Conservation (phyloP, 2,113 vertebrate species). For the Stigmatopora argus region DNA sequence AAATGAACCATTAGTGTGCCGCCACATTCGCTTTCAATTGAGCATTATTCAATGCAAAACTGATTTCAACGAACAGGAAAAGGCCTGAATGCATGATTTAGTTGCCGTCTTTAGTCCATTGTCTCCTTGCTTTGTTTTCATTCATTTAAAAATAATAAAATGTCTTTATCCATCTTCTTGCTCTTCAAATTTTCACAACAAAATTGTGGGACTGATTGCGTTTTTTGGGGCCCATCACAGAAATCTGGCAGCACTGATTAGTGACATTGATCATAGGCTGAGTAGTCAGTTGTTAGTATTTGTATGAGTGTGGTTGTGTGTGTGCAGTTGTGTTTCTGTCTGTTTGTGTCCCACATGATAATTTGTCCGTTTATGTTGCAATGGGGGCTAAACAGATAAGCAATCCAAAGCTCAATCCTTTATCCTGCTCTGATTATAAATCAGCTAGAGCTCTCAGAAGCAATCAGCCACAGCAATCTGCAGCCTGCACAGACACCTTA, state of each 20-base stretch:
- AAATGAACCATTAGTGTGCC: too few relatives aligned
- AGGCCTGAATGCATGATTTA: not conserved
- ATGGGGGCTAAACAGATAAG: conserved; percentile 66
- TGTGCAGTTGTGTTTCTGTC: conserved; percentile 11
- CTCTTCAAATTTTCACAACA: conserved; percentile 27
- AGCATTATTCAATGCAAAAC: not conserved
- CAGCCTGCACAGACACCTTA: conserved; percentile 67
- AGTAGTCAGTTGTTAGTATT: conserved; percentile 7
- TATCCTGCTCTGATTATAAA: conserved; percentile 71
- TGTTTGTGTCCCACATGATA: conserved; percentile 58
- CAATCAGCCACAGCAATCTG: conserved; percentile 70
- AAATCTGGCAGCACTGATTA: conserved; percentile 35
- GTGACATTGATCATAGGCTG: conserved; percentile 22
- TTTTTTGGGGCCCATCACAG: conserved; percentile 35
- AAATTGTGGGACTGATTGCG: conserved; percentile 53
- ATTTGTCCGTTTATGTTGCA: conserved; percentile 68
- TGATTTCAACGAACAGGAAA: not conserved
- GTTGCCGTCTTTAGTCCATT: not conserved
- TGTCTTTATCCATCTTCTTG: not conserved
- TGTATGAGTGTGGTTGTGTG: conserved; percentile 18
- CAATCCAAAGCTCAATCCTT: conserved; percentile 67
- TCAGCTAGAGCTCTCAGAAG: conserved; percentile 67
- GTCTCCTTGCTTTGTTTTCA: not conserved
- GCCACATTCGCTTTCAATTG: not conserved
- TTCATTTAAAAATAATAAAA: not conserved